Percentiles rank a stretch among this genome's conserved stretches.
phyloP scores from a whole-genome alignment of 2,888 invertebrate genomes.

The Oegoconia quadripuncta region DNA sequence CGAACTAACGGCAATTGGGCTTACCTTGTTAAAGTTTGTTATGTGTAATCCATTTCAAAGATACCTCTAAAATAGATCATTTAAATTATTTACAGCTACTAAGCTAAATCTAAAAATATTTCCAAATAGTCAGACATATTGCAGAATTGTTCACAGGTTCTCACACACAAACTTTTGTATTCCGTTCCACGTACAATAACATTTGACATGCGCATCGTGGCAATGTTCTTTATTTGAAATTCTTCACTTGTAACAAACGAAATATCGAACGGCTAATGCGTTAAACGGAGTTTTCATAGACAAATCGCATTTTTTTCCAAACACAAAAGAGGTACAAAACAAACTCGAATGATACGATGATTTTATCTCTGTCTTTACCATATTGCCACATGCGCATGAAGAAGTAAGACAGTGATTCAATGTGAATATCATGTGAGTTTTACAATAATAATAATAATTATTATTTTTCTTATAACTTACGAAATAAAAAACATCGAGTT shows the following conservation, averaged over 20 bases:
- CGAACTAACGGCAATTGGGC: constrained; percentile 34
- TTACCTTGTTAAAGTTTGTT: constrained; percentile 59
- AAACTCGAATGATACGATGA: too few relatives aligned
- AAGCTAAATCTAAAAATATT: constrained; percentile 76
- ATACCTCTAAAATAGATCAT: constrained; percentile 43
- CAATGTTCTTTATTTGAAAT: constrained; percentile 30
- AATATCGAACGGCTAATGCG: constrained; percentile 35
- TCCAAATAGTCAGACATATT: constrained; percentile 79
- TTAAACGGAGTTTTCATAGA: constrained; percentile 38
- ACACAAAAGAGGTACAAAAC: too few relatives aligned
- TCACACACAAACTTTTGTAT: constrained; percentile 55
- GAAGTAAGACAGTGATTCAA: too few relatives aligned
- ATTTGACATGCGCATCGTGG: constrained; percentile 45
- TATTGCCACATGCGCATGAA: too few relatives aligned
- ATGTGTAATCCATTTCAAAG: constrained; percentile 64
- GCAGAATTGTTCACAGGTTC: constrained; percentile 70
- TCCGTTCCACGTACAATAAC: constrained; percentile 47
- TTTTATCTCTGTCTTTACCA: too few relatives aligned
- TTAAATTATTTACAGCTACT: constrained; percentile 45
- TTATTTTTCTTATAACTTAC: too few relatives aligned
- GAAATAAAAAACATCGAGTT: too few relatives aligned
- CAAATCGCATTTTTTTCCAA: constrained; percentile 5
- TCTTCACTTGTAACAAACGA: constrained; percentile 27
- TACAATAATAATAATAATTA: too few relatives aligned
- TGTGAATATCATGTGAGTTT: too few relatives aligned